A percentile compares a stretch with the other conserved stretches of the same genome.
These are phyloP conservation scores for Macrochelys suwanniensis DNA, from an alignment of 2,797 vertebrate species.

Conservation along the genomic window DNA sequence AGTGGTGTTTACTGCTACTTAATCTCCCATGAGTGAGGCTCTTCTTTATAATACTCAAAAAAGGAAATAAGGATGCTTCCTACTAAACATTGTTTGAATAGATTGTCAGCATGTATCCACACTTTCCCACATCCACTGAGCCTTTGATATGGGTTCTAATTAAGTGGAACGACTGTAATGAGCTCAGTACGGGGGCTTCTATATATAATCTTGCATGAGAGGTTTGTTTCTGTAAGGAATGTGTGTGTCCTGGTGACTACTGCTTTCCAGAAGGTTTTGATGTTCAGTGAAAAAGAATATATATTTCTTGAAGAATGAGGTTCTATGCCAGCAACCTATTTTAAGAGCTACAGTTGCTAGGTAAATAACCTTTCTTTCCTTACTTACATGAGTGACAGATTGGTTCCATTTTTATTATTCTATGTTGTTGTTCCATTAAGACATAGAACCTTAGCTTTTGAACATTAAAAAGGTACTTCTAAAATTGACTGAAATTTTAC, in stretches of 20 bases:
- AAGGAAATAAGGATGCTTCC: neutral
- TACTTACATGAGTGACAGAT: neutral
- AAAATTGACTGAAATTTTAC: neutral
- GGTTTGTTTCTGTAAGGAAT: neutral
- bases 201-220: neutral
- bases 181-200: neutral
- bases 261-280: slow-evolving; percentile 43
- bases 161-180: neutral
- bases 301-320: neutral
- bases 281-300: neutral
- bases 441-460: neutral
- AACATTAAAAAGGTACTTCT: neutral
- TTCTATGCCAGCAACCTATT: neutral
- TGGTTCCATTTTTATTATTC: neutral
- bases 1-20: too few species aligned
- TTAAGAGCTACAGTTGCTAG: neutral
- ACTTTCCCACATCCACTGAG: slow-evolving; percentile 17
- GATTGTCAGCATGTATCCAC: neutral
- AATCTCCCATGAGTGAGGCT: too few species aligned
- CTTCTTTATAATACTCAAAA: neutral
- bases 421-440: neutral
- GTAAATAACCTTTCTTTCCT: neutral
- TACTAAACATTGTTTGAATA: neutral
- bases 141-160: slow-evolving; percentile 8
- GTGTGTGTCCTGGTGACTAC: slow-evolving; percentile 1